Percentiles rank a stretch among this genome's conserved stretches.
Evolutionary conservation across 2,113 vertebrate genomes (phyloP).

Genomic region (Psammodynastes pulverulentus): DNA sequence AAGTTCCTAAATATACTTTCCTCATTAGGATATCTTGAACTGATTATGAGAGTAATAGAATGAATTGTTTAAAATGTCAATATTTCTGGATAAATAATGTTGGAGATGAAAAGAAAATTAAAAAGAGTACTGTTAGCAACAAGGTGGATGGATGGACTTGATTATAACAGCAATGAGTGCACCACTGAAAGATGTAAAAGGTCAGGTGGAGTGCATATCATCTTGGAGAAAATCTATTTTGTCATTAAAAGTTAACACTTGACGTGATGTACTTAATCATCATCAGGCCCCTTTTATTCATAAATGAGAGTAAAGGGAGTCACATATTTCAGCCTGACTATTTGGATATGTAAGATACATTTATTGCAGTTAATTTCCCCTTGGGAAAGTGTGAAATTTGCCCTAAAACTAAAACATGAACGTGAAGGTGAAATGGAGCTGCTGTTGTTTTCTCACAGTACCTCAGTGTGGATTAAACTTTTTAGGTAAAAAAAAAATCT

Average conservation of each 20-base stretch:
- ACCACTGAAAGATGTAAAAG: neutral
- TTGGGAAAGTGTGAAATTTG: neutral
- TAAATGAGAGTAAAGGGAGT: neutral
- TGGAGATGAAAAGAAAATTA: neutral
- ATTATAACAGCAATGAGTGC: neutral
- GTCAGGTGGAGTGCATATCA: neutral
- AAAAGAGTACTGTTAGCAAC: neutral
- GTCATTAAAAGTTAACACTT: neutral
- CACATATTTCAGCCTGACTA: neutral
- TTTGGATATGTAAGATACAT: neutral
- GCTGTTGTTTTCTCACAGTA: neutral
- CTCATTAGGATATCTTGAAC: neutral
- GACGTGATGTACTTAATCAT: neutral
- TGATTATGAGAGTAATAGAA: neutral
- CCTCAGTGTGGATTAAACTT: neutral
- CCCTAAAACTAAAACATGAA: neutral
- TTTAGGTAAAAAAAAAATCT: neutral
- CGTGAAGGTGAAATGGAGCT: neutral
- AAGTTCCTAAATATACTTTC: neutral
- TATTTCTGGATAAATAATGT: neutral
- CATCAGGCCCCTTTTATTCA: neutral
- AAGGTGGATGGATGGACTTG: neutral
- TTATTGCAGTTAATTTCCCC: neutral
- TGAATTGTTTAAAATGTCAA: neutral
- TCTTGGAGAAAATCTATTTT: neutral